These are phyloP conservation scores for Papilio glaucus DNA, from an alignment of 1,140 invertebrate genomes.

Conservation along the genomic window DNA sequence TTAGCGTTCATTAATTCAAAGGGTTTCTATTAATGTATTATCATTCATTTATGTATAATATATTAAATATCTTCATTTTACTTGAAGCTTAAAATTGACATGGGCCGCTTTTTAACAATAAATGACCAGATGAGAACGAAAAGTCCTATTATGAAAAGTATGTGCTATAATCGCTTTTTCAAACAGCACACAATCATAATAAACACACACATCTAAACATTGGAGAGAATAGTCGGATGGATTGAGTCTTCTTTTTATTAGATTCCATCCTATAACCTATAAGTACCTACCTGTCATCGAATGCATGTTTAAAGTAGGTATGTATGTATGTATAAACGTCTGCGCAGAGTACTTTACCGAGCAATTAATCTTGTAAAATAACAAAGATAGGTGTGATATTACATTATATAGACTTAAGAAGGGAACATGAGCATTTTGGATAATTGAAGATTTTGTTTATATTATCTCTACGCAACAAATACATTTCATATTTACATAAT, in stretches of 20 bases:
- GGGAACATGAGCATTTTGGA: conserved; percentile 67
- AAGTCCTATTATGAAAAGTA: conserved; percentile 56
- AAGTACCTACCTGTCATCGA: conserved; percentile 55
- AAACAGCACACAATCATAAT: conserved; percentile 52
- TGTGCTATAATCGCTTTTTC: conserved; percentile 68
- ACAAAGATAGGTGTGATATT: conserved; percentile 37
- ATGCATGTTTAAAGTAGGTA: conserved; percentile 56
- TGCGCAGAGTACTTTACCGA: conserved; percentile 31
- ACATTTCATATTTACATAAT: neutral
- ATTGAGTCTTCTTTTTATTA: conserved; percentile 71
- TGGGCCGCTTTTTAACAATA: conserved; percentile 63
- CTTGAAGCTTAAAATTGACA: conserved; percentile 56
- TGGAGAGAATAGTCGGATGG: conserved; percentile 65
- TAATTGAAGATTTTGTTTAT: conserved; percentile 61
- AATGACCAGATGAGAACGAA: conserved; percentile 60
- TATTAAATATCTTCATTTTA: conserved; percentile 41
- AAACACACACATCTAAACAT: conserved; percentile 58
- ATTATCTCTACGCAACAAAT: conserved; percentile 41
- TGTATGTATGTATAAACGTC: conserved; percentile 40
- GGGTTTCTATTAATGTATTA: neutral
- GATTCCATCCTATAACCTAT: conserved; percentile 71
- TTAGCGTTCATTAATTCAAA: neutral
- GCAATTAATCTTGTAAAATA: conserved; percentile 43
- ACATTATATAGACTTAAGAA: conserved; percentile 58
- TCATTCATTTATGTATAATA: neutral